Evolutionary conservation across 2,888 invertebrate genomes (phyloP).

Genomic region (Vesta saturnalis): DNA sequence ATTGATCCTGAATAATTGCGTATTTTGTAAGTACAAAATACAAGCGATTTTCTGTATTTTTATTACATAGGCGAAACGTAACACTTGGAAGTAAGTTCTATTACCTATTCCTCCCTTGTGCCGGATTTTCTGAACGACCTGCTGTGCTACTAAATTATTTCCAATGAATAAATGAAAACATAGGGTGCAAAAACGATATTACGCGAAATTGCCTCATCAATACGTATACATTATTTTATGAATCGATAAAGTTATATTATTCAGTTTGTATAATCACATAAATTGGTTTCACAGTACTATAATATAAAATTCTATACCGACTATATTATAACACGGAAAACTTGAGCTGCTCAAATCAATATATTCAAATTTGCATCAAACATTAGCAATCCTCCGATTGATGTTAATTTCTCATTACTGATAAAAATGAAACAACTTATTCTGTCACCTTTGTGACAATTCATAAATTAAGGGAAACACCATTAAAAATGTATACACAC

Average conservation of each 20-base stretch:
- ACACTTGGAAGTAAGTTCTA: no score
- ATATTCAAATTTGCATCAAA: no score
- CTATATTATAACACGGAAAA: no score
- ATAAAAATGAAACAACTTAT: no score
- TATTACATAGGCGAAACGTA: conserved; percentile 40
- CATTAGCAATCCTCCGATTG: no score
- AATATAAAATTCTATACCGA: not conserved
- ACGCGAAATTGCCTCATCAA: conserved; percentile 31
- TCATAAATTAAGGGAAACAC: no score
- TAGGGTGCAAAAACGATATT: conserved; percentile 40
- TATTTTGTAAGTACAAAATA: conserved; percentile 23
- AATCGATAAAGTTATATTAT: conserved; percentile 25
- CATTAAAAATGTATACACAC: no score
- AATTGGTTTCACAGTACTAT: not conserved
- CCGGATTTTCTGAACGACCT: conserved; percentile 53
- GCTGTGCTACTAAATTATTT: conserved; percentile 54
- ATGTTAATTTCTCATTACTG: no score
- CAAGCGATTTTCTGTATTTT: conserved; percentile 23
- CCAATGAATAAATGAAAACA: conserved; percentile 56
- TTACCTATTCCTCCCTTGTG: conserved; percentile 48
- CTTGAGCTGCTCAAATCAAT: no score
- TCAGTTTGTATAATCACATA: conserved; percentile 12
- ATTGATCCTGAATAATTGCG: conserved; percentile 29
- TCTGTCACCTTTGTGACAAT: no score
- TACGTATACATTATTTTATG: conserved; percentile 25